Evolutionary conservation across 2,888 invertebrate genomes (phyloP).

Genomic region (Sipha maydis): DNA sequence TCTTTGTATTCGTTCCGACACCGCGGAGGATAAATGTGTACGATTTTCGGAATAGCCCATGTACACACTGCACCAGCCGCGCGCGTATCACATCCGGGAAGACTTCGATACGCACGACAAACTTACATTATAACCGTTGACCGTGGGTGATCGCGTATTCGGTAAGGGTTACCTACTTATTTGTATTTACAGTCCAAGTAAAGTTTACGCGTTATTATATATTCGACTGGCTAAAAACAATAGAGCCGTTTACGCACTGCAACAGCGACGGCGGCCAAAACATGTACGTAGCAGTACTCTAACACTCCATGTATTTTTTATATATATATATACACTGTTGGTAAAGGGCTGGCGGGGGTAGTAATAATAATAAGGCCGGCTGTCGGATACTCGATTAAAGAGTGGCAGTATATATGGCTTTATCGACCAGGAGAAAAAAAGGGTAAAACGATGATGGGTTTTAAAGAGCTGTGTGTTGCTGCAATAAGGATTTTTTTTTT

Average conservation of each 20-base stretch:
- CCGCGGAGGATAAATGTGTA: background rate
- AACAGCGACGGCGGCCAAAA: too few relatives aligned
- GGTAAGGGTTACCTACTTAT: background rate
- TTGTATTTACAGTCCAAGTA: background rate
- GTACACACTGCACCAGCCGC: too few relatives aligned
- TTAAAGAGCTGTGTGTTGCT: slow-evolving; percentile 8
- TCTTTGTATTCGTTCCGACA: background rate
- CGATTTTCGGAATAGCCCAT: background rate
- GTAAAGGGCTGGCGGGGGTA: background rate
- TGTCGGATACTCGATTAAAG: slow-evolving; percentile 44
- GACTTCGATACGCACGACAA: background rate
- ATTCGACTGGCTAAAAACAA: slow-evolving; percentile 3
- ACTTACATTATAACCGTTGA: too few relatives aligned
- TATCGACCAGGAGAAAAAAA: slow-evolving; percentile 32
- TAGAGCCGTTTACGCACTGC: background rate
- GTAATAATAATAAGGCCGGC: slow-evolving; percentile 30
- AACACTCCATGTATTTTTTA: too few relatives aligned
- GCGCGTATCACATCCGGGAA: too few relatives aligned
- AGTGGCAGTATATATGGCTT: slow-evolving; percentile 26
- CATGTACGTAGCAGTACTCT: too few relatives aligned
- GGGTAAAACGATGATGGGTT: slow-evolving; percentile 41
- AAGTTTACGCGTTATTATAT: background rate
- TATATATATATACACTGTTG: background rate
- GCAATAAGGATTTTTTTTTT: slow-evolving; percentile 23
- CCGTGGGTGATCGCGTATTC: background rate